Evolutionary conservation across 2,113 vertebrate genomes (phyloP), one percentile per base, ranked within the genome.

Genomic region (Oryzias curvinotus): DNA sequence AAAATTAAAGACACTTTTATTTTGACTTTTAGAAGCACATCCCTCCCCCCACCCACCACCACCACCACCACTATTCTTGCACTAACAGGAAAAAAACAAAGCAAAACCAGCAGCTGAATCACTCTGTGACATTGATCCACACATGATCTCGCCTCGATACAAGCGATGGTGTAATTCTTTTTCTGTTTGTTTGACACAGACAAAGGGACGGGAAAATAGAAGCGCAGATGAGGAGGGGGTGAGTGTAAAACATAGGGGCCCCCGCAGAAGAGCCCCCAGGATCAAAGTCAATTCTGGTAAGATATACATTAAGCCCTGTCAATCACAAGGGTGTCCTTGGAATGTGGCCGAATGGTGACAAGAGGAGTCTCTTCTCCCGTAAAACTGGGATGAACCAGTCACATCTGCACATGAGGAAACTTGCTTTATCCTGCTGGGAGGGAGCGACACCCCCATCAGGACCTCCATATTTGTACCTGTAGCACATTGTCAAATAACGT

Each of bases 201-300:
- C 88, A 71, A 61, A 68, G 55, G 45, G 52, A 56, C 64, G 65
- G 60, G 53, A 52, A 41, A 87, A 87, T 62, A 84, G 65, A 50
- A 62, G 80, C 19, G 7, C 55, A 12, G 23, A 57, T 80, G 42
- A 12, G n/a, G 60, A 13, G 42, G n/a, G n/a, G 30, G 30, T 43
- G 23, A 26, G 79, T 63, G 88, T 89, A 91, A 94, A 93, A 94
- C 91, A 93, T 91, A 93, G 84, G 84, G 18, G 77, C 71, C 87
- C 90, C 87, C 71, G 82, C 92, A 89, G 91, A 92, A 91, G 89
- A 92, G 91, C 91, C 92, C 89, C 89, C 81, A 93, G 93, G 93
- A 95, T 94, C 92, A 94, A 94, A 95, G 94, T 88, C 92, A 95
- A 94, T 95, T 94, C 92, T 93, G 92, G 88, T 80, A 91, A 93